phyloP scores from a whole-genome alignment of 2,113 vertebrate genomes.

The Ia io region DNA sequence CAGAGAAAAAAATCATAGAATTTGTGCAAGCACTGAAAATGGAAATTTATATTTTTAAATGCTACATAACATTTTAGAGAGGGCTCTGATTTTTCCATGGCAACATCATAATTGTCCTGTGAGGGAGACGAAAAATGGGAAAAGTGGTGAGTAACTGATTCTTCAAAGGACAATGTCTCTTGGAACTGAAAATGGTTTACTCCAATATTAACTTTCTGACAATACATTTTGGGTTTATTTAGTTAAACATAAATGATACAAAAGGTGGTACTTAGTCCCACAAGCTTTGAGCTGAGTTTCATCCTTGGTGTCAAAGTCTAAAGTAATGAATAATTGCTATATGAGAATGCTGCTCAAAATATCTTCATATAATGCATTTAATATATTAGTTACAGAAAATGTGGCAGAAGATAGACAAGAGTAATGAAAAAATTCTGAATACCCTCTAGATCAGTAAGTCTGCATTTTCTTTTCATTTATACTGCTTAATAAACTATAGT shows the following conservation, averaged over 20 bases:
- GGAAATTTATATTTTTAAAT: slow-evolving; percentile 56
- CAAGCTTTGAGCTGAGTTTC: not conserved
- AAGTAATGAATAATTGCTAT: not conserved
- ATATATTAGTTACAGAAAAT: not conserved
- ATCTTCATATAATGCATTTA: not conserved
- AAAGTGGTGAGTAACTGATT: not conserved
- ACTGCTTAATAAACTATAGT: not conserved
- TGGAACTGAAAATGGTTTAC: slow-evolving; percentile 1
- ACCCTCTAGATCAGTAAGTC: not conserved
- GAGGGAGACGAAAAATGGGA: not conserved
- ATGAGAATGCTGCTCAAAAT: not conserved
- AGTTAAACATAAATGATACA: not conserved
- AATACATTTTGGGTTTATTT: not conserved
- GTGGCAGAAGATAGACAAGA: not conserved
- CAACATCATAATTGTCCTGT: not conserved
- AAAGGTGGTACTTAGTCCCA: not conserved
- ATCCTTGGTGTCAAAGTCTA: not conserved
- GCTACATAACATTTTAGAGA: slow-evolving; percentile 40
- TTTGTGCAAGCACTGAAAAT: slow-evolving; percentile 53
- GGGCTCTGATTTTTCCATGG: not conserved
- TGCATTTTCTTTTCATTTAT: not conserved
- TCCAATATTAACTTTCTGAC: not conserved
- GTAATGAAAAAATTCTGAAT: not conserved
- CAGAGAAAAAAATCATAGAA: slow-evolving; percentile 32
- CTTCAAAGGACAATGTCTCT: not conserved